These are phyloP conservation scores for Sinonovacula constricta DNA, from an alignment of 1,140 invertebrate genomes.

Conservation along the genomic window DNA sequence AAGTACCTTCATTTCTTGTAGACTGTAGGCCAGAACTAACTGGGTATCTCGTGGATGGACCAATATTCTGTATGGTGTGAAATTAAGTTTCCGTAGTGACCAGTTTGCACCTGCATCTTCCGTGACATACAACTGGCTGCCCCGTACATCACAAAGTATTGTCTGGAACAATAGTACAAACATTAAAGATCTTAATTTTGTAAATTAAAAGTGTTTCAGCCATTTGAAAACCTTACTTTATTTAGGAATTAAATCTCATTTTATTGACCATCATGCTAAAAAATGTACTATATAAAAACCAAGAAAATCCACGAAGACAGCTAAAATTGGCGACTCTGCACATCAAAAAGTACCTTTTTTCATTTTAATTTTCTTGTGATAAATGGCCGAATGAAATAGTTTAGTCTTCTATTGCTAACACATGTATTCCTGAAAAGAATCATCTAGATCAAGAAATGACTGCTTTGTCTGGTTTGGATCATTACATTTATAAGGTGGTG, in stretches of 20 bases:
- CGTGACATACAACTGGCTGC: conserved; percentile 23
- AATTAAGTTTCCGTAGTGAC: conserved; percentile 17
- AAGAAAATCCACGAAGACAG: not conserved
- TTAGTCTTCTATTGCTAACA: too few relatives aligned
- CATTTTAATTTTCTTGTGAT: too few relatives aligned
- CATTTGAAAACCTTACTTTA: not conserved
- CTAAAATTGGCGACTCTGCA: too few relatives aligned
- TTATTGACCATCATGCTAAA: not conserved
- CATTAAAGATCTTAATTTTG: not conserved
- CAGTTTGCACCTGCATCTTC: conserved; percentile 28
- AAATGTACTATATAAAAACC: not conserved
- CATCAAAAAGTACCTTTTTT: not conserved
- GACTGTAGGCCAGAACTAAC: conserved; percentile 30
- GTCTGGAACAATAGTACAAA: conserved; percentile 12
- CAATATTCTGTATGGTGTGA: conserved; percentile 31
- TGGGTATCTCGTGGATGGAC: conserved; percentile 17
- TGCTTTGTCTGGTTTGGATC: too few relatives aligned
- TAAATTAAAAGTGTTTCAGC: not conserved
- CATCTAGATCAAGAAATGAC: too few relatives aligned
- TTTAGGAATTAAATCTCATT: not conserved
- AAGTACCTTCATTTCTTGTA: conserved; percentile 43
- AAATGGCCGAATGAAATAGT: too few relatives aligned
- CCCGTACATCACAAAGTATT: conserved; percentile 29
- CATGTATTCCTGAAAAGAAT: too few relatives aligned
- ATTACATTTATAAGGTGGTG: too few relatives aligned